These are phyloP conservation scores for Cladopsammia gracilis DNA, from an alignment of 64 coral and sea anemone genomes.

Conservation along the genomic window DNA sequence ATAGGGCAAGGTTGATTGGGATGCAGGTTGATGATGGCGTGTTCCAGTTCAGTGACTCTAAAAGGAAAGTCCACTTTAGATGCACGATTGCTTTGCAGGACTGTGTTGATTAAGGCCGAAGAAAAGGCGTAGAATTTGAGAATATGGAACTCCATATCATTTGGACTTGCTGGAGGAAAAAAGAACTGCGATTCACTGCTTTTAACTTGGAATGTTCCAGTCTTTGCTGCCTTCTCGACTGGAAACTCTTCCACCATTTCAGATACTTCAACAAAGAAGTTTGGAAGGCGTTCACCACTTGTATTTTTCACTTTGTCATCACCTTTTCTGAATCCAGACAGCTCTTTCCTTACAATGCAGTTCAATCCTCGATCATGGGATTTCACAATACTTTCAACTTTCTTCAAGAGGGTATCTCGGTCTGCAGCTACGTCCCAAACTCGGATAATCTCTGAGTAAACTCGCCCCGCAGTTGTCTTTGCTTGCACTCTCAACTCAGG, in stretches of 20 bases:
- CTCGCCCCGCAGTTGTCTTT: slow-evolving; percentile 20
- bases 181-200: slow-evolving; percentile 32
- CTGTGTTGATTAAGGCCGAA: slow-evolving; percentile 73
- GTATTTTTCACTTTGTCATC: slow-evolving; percentile 16
- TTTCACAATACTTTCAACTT: slow-evolving; percentile 64
- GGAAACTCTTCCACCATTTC: slow-evolving; percentile 29
- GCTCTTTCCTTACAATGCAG: slow-evolving; percentile 70
- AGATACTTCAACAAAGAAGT: slow-evolving; percentile 57
- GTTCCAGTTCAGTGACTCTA: slow-evolving; percentile 90
- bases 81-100: slow-evolving; percentile 59
- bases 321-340: slow-evolving; percentile 56
- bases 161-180: slow-evolving; percentile 90
- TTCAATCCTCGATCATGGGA: slow-evolving; percentile 73
- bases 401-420: slow-evolving; percentile 52
- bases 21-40: slow-evolving; percentile 89
- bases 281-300: slow-evolving; percentile 50
- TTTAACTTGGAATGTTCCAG: neutral
- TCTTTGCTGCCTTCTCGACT: slow-evolving; percentile 13
- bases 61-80: slow-evolving; percentile 91
- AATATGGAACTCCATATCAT: slow-evolving; percentile 94
- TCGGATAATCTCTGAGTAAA: slow-evolving; percentile 80
- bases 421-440: slow-evolving; percentile 81
- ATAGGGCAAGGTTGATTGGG: slow-evolving; percentile 67
- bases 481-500: slow-evolving; percentile 54
- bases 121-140: slow-evolving; percentile 94